Conservation (phyloP, 2,888 invertebrate genomes). For the Hirtodrosophila trivittata region DNA sequence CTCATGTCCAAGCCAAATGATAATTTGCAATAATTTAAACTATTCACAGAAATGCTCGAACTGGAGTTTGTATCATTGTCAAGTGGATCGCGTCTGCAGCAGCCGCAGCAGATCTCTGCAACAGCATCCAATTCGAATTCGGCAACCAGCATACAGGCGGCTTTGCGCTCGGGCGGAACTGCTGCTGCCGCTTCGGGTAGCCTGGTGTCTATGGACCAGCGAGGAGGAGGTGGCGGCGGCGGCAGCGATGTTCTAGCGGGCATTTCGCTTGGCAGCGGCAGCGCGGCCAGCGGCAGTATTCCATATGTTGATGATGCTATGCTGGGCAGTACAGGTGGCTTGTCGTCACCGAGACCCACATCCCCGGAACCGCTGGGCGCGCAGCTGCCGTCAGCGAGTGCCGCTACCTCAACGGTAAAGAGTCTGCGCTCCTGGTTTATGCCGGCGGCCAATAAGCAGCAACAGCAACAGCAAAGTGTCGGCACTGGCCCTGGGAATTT, state of each 20-base stretch:
- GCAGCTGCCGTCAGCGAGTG: conserved; percentile 35
- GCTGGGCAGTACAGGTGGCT: conserved; percentile 51
- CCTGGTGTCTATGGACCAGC: conserved; percentile 69
- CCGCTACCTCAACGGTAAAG: conserved; percentile 58
- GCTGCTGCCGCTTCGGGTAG: conserved; percentile 49
- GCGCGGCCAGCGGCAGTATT: conserved; percentile 73
- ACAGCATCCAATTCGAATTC: conserved; percentile 81
- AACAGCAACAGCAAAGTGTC: conserved; percentile 28
- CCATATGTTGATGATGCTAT: conserved; percentile 73
- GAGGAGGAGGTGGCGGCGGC: conserved; percentile 41
- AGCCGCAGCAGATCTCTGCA: conserved; percentile 58
- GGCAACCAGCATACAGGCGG: conserved; percentile 80
- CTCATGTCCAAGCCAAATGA: too few relatives aligned
- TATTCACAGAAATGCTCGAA: conserved; percentile 80
- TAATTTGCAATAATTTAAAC: neutral
- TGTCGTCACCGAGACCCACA: conserved; percentile 71
- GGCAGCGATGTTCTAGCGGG: conserved; percentile 50
- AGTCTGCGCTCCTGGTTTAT: conserved; percentile 65
- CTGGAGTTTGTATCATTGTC: conserved; percentile 81
- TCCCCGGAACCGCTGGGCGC: conserved; percentile 70
- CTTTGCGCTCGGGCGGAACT: conserved; percentile 58
- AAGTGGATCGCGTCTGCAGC: conserved; percentile 66
- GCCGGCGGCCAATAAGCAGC: conserved; percentile 61
- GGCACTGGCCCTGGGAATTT: conserved; percentile 69
- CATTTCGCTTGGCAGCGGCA: conserved; percentile 69